phyloP scores from a whole-genome alignment of 2,888 invertebrate genomes.

The Eilema depressum region DNA sequence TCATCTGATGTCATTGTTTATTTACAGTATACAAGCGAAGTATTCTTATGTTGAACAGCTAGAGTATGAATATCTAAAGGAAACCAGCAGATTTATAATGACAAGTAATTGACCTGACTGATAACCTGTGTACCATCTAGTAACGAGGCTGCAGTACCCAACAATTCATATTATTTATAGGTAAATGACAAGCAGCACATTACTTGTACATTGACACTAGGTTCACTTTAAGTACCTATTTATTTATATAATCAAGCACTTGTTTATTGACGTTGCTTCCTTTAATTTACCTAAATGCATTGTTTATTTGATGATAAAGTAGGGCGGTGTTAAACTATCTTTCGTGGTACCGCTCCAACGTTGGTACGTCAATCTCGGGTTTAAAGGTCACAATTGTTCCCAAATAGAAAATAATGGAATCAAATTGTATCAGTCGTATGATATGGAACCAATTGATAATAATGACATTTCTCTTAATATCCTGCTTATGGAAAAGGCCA shows the following conservation, averaged over 20 bases:
- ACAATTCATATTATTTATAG: conserved; percentile 31
- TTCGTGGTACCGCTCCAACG: neutral
- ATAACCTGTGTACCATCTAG: conserved; percentile 46
- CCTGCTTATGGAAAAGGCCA: conserved; percentile 18
- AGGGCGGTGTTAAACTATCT: neutral
- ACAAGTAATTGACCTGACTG: conserved; percentile 39
- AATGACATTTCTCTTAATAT: conserved; percentile 25
- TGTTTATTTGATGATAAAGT: conserved; percentile 2
- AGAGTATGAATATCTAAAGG: conserved; percentile 21
- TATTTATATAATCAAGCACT: conserved; percentile 1
- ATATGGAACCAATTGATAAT: conserved; percentile 21
- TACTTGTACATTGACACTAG: conserved; percentile 6
- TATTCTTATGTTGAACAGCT: conserved; percentile 28
- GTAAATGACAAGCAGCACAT: conserved; percentile 22
- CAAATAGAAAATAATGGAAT: conserved; percentile 32
- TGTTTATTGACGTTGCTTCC: neutral
- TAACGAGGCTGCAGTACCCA: conserved; percentile 14
- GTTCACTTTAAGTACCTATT: neutral
- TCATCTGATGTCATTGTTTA: conserved; percentile 37
- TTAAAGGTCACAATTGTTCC: conserved; percentile 29
- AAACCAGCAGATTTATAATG: conserved; percentile 41
- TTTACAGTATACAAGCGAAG: conserved; percentile 32
- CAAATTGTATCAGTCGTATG: conserved; percentile 18
- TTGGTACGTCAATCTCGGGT: conserved; percentile 25
- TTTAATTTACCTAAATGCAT: neutral